Conservation (phyloP, 2,113 vertebrate genomes). For the Tylochromis polylepis region DNA sequence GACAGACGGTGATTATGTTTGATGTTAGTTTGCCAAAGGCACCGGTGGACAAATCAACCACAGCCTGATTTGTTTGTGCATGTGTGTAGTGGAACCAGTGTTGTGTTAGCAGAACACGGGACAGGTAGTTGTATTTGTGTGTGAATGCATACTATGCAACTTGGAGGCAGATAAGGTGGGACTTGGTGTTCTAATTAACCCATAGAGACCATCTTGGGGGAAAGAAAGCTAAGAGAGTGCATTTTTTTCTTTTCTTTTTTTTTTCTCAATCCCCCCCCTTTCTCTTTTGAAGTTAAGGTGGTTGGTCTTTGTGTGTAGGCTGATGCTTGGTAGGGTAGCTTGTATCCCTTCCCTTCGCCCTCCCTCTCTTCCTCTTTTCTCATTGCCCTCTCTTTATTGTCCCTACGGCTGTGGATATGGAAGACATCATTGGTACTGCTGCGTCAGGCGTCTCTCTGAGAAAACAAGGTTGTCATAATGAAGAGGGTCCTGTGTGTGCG, state of each 20-base stretch:
- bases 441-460: conserved; percentile 50
- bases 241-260: background rate
- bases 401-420: conserved; percentile 48
- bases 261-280: background rate
- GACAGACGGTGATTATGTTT: conserved; percentile 51
- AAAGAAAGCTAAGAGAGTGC: conserved; percentile 32
- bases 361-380: conserved; percentile 9
- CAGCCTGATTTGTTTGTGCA: conserved; percentile 22
- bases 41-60: conserved; percentile 16
- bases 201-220: conserved; percentile 38
- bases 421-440: conserved; percentile 52
- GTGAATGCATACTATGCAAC: conserved; percentile 46
- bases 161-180: conserved; percentile 54
- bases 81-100: background rate
- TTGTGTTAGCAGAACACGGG: conserved; percentile 7
- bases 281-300: conserved; percentile 55
- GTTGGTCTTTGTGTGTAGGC: conserved; percentile 28
- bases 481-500: conserved; percentile 19
- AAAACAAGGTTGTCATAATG: conserved; percentile 52
- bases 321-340: conserved; percentile 17
- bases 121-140: background rate
- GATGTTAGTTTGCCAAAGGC: conserved; percentile 37
- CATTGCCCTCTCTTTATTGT: conserved; percentile 37
- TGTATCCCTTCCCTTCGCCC: conserved; percentile 5
- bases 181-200: conserved; percentile 67